Base-by-base conservation (phyloP, 2,888 invertebrate species). In the Linnaemya tessellans region DNA sequence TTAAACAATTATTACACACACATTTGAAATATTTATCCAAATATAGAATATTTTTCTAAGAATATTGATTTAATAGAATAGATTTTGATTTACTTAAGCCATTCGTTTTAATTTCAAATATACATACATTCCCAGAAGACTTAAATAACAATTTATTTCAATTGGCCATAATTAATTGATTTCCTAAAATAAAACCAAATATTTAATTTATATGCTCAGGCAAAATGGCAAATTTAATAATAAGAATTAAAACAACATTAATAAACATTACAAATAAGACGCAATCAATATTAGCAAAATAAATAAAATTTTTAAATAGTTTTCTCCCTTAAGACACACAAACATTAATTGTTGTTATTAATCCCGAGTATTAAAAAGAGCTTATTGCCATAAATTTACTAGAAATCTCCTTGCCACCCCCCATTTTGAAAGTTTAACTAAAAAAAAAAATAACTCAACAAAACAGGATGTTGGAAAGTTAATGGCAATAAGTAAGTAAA, bases 141-240 rank as follows among this genome's bases (percentile, higher is more conserved):
- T 56, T 65, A 77, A 60, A 77, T 10, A 51, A 20, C 20, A 9
- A 51, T 13, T 20, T 73, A 58, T 82, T 64, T 58, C 58, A 73
- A 73, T 78, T 65, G 65, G n/a, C 58, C 58, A 43, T 54, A 82
- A 85, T 80, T 82, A 85, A 85, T 85, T 85, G 82, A 85, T 82
- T 82, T 82, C 46, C 65, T 62, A 58, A 30, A 74, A 46, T 38
- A 75, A 75, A 71, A 54, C 10, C 13, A 74, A 75, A 51, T 46
- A 35, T 35, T 46, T 60, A 74, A 82, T 82, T 85, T 75, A 71
- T 75, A 49, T 82, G 79, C 43, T 70, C 60, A 10, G 25, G 25
- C 9, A 30, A 51, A n/a, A 4, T 35, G 9, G 18, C 18, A 35
- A 43, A 51, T 30, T 7, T 35, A 60, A 22, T 67, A 58, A 56